Conservation (phyloP, 2,113 vertebrate genomes). For the Tachysurus fulvidraco region DNA sequence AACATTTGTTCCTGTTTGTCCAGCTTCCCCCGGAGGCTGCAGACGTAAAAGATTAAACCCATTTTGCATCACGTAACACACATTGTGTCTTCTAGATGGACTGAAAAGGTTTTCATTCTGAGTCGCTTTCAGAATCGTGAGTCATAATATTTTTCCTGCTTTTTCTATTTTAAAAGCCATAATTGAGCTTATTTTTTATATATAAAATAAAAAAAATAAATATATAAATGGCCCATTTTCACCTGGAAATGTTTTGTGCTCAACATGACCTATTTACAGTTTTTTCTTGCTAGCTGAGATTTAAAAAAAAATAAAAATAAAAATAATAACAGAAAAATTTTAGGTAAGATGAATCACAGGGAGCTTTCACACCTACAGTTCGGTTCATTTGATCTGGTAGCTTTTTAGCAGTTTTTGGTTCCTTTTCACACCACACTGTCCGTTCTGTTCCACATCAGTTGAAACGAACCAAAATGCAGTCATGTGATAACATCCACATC, state of each 20-base stretch:
- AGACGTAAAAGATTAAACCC: slow-evolving; percentile 16
- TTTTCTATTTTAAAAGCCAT: neutral
- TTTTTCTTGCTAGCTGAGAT: neutral
- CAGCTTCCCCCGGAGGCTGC: neutral
- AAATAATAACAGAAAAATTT: neutral
- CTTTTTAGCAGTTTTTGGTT: too few relatives aligned
- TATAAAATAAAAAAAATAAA: too few relatives aligned
- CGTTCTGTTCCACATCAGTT: too few relatives aligned
- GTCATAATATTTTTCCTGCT: neutral
- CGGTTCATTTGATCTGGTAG: too few relatives aligned
- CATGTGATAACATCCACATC: too few relatives aligned
- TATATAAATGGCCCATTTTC: neutral
- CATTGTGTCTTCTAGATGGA: neutral
- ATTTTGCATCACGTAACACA: slow-evolving; percentile 4
- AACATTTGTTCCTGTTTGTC: slow-evolving; percentile 4
- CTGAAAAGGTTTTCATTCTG: slow-evolving; percentile 1
- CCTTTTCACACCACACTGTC: too few relatives aligned
- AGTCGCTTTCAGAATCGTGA: neutral
- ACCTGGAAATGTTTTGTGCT: neutral
- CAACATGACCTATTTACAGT: neutral
- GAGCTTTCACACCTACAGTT: too few relatives aligned
- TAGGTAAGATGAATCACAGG: neutral
- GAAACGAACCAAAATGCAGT: too few relatives aligned
- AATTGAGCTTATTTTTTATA: neutral
- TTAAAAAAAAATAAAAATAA: too few relatives aligned